phyloP scores from a whole-genome alignment of 1,140 invertebrate species.

The Galleria mellonella region DNA sequence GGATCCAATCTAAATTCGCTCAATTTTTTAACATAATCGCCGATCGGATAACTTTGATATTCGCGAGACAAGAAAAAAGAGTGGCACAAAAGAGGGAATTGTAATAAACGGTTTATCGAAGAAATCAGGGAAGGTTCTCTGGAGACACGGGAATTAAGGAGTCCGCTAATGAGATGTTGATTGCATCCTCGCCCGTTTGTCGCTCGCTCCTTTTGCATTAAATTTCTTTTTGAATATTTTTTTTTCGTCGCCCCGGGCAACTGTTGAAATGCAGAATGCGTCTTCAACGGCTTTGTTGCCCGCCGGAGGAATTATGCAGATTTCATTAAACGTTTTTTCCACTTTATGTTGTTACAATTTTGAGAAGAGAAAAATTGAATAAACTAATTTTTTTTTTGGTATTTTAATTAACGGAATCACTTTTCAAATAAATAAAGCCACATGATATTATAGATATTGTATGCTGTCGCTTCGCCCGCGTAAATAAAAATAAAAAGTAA shows the following conservation, averaged over 20 bases:
- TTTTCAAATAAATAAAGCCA: too few relatives aligned
- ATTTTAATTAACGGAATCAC: too few relatives aligned
- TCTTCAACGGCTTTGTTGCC: slow-evolving; percentile 43
- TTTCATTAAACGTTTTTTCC: slow-evolving; percentile 44
- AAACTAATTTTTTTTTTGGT: neutral
- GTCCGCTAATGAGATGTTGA: slow-evolving; percentile 65
- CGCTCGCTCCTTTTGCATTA: slow-evolving; percentile 35
- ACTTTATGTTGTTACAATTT: slow-evolving; percentile 36
- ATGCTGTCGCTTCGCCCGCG: too few relatives aligned
- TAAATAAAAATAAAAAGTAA: too few relatives aligned
- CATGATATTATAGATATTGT: too few relatives aligned
- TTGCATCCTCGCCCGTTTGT: slow-evolving; percentile 49
- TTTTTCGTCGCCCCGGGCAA: slow-evolving; percentile 8
- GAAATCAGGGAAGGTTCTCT: slow-evolving; percentile 34
- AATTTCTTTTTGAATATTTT: slow-evolving; percentile 36
- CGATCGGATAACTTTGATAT: slow-evolving; percentile 41
- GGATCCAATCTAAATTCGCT: slow-evolving; percentile 33
- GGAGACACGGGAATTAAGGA: slow-evolving; percentile 51
- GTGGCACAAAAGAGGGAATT: slow-evolving; percentile 24
- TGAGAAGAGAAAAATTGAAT: slow-evolving; percentile 15
- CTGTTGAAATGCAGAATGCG: slow-evolving; percentile 54
- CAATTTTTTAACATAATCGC: slow-evolving; percentile 48
- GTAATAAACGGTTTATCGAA: slow-evolving; percentile 57
- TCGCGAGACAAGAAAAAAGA: slow-evolving; percentile 28
- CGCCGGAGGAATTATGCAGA: slow-evolving; percentile 47